Base-by-base conservation (phyloP, 2,113 vertebrate genomes). In the Salvator merianae region DNA sequence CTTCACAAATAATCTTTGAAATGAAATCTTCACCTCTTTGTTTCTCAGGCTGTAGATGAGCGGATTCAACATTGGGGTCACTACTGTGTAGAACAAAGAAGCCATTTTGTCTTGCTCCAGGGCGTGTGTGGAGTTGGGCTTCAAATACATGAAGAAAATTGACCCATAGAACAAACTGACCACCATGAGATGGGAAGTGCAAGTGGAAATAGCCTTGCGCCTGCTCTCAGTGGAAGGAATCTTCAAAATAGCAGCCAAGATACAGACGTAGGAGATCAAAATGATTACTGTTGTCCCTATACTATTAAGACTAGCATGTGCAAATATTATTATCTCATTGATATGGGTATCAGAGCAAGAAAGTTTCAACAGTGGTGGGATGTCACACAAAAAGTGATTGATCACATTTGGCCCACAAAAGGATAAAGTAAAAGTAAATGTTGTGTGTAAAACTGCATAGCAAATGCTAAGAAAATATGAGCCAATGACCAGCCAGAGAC, bases 341-440 rank as follows among this genome's bases (percentile, higher is more conserved):
- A 93, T 59, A 5, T 77, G 77, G 1, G 91, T 93, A 13, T 87
- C 87, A 50, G 92, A 92, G 85, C 96, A 94, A 85, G 83, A 47
- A 13, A 97, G 87, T n/a, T 90, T 94, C 91, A 59, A 80, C 90
- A 92, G 96, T 43, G 85, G 92, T 24, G 94, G 93, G 89, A 93
- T 96, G 0, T 89, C 91, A 78, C 96, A 96, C 62, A 95, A 96
- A 5, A 96, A 94, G 30, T 93, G 91, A 55, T 92, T 94, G 66
- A 92, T 87, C 62, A 90, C 83, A 47, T 92, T 89, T 80, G 94
- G 92, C 6, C 93, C 93, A 86, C 95, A 96, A 81, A 96, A 87
- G 13, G 94, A 92, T 38, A 96, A 91, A 14, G 8, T 86, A 38
- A 90, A 84, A 66, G 93, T 82, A 38, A 95, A 34, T 34, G 84